phyloP scores from a whole-genome alignment of 1,140 invertebrate genomes.

The Eurosta solidaginis region DNA sequence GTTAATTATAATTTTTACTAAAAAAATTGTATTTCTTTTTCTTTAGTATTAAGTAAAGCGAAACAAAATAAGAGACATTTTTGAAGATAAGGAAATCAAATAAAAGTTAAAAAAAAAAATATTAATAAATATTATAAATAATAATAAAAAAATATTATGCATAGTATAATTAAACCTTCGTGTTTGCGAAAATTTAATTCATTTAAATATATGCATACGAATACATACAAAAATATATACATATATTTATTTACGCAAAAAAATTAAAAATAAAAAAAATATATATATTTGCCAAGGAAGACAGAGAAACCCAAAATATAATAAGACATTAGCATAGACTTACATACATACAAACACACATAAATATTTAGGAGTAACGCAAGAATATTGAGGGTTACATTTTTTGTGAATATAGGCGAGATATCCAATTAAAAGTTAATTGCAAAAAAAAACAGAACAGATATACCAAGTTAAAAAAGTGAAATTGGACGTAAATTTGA shows the following conservation, averaged over 20 bases:
- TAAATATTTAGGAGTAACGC: background rate
- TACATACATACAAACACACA: too few relatives aligned
- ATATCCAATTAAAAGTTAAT: background rate
- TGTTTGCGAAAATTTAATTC: background rate
- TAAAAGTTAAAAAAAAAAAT: background rate
- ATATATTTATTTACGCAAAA: conserved; percentile 17
- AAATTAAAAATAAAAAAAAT: background rate
- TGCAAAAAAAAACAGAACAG: conserved; percentile 40
- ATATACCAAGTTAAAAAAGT: conserved; percentile 35
- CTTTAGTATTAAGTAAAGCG: conserved; percentile 23
- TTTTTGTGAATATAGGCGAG: background rate
- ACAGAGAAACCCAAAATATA: background rate
- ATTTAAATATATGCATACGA: background rate
- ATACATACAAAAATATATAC: background rate
- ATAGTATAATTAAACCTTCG: background rate
- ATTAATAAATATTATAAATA: background rate
- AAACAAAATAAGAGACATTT: conserved; percentile 36
- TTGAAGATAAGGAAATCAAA: conserved; percentile 29
- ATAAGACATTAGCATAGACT: background rate
- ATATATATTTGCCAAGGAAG: background rate
- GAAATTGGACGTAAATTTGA: conserved; percentile 40
- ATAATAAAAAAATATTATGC: background rate
- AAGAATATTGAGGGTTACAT: background rate
- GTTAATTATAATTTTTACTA: background rate
- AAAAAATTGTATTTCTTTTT: background rate